Conservation (phyloP, 2,888 invertebrate genomes). For the Capitulum mitella region DNA sequence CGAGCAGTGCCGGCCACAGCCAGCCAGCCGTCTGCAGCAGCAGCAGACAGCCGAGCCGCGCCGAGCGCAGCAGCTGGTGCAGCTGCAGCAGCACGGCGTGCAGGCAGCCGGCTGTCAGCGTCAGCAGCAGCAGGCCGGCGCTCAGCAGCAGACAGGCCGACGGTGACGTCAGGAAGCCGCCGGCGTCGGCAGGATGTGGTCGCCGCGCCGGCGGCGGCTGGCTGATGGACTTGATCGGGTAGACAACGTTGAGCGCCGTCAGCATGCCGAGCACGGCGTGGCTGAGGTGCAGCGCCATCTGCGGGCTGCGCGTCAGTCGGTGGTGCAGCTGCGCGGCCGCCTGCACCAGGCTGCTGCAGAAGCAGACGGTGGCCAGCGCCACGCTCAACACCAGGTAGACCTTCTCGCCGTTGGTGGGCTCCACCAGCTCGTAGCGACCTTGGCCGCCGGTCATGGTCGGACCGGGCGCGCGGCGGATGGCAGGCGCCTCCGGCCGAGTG, state of each 20-base stretch:
- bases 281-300: background rate
- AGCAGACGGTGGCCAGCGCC: constrained; percentile 37
- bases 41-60: background rate
- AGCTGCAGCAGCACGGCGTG: constrained; percentile 10
- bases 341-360: constrained; percentile 37
- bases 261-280: background rate
- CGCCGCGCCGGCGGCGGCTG: background rate
- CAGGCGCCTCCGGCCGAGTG: no score
- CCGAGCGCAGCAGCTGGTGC: background rate
- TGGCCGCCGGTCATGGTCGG: no score
- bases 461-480: no score
- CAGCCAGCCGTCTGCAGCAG: background rate
- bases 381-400: constrained; percentile 37
- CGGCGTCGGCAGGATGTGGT: background rate
- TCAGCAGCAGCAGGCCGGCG: constrained; percentile 19
- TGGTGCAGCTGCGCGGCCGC: constrained; percentile 24
- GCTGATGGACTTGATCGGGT: constrained; percentile 19
- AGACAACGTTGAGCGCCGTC: constrained; percentile 1
- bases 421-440: constrained; percentile 20
- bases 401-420: constrained; percentile 36
- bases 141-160: background rate
- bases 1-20: constrained; percentile 13
- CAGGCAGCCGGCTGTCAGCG: background rate
- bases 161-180: background rate
- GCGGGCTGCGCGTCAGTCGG: background rate